Evolutionary conservation across 2,113 vertebrate genomes (phyloP).

Genomic region (Candoia aspera): DNA sequence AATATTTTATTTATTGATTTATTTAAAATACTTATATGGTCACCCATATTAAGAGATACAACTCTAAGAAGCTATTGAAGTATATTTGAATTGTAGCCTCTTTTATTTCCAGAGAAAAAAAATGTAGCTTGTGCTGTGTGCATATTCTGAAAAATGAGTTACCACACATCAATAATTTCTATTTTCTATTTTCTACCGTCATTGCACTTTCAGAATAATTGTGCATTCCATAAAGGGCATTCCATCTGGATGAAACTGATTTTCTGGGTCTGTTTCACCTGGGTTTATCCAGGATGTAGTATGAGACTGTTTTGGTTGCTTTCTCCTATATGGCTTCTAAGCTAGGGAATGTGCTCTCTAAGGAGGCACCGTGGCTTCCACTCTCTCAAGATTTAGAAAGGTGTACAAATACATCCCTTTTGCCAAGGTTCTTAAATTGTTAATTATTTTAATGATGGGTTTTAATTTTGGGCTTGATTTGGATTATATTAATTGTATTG

Average conservation of each 20-base stretch:
- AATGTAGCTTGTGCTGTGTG: conserved; percentile 27
- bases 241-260: neutral
- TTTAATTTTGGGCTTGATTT: neutral
- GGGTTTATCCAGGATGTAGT: neutral
- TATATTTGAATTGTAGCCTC: neutral
- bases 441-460: neutral
- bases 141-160: conserved; percentile 34
- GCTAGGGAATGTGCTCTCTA: too few relatives aligned
- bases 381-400: too few relatives aligned
- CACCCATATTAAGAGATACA: neutral
- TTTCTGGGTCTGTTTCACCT: neutral
- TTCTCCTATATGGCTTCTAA: too few relatives aligned
- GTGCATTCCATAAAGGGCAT: conserved; percentile 44
- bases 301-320: too few relatives aligned
- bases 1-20: too few relatives aligned
- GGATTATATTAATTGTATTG: neutral
- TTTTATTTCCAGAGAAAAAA: conserved; percentile 33
- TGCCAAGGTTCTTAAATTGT: neutral
- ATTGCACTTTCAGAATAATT: conserved; percentile 34
- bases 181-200: conserved; percentile 18
- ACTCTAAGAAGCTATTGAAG: neutral
- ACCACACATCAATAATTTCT: conserved; percentile 43
- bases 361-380: too few relatives aligned
- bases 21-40: rapidly evolving
- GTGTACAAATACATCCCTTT: neutral